Base-by-base conservation (phyloP, 1,140 invertebrate genomes). In the Euura saliciscinereae region DNA sequence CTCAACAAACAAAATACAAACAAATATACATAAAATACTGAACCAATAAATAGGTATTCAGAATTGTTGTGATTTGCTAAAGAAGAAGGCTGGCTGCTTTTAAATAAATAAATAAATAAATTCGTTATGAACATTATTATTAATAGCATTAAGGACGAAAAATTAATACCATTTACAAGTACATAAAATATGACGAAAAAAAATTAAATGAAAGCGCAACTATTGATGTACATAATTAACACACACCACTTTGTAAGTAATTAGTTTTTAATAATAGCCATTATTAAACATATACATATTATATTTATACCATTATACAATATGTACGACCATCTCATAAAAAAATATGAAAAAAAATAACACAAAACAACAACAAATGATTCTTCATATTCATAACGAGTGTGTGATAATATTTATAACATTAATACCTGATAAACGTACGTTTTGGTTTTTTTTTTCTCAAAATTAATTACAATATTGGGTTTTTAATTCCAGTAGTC, bases 381-480 rank as follows among this genome's bases (percentile, higher is more conserved):
- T 8, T 11, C 11, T 67, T 76, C 84, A 82, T 80, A 83, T 85
- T 85, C 80, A 83, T 86, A 84, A 84, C 79, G 83, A 83, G 84
- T 86, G 84, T 86, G 85, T 86, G 85, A 86, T 86, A 86, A 86
- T 86, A 85, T 86, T 86, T 86, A 83, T 86, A 85, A 85, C 84
- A 84, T 81, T 59, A 59, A 11, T 59, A 59, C 51, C 51, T 59
- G 13, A 59, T 59, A 59, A 59, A 59, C 51, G 51, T 59, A 59
- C 6, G 51, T 59, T 4, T 11, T 59, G 51, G n/a, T n/a, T n/a
- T 59, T 59, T n/a, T 59, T 59, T 59, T 59, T 11, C 10, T 11
- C 13, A 59, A 11, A 11, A 8, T 59, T 59, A 6, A 8, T 59
- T 59, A 3, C 13, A 4, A 8, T 59, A 6, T 11, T n/a, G 13